phyloP scores from a whole-genome alignment of 2,888 invertebrate genomes.

The Platypus cylindrus region DNA sequence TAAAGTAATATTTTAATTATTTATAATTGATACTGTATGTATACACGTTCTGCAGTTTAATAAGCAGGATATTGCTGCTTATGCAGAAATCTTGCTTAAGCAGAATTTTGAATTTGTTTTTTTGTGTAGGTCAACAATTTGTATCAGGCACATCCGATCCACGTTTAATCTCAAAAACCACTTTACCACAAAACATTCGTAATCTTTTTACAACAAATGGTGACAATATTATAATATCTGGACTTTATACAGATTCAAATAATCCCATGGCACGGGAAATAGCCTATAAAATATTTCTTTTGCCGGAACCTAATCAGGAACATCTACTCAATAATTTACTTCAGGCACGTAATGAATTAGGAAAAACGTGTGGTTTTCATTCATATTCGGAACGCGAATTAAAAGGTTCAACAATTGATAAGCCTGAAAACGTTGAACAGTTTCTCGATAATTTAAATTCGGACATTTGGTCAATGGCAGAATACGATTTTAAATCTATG shows the following conservation, averaged over 20 bases:
- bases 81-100: too few species aligned
- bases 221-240: constrained; percentile 61
- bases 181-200: constrained; percentile 58
- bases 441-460: constrained; percentile 69
- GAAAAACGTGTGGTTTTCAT: constrained; percentile 76
- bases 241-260: constrained; percentile 71
- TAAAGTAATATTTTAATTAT: constrained; percentile 1
- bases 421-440: constrained; percentile 61
- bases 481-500: constrained; percentile 65
- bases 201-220: constrained; percentile 60
- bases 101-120: too few species aligned
- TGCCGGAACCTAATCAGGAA: constrained; percentile 68
- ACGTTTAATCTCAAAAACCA: constrained; percentile 48
- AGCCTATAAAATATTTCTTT: constrained; percentile 74
- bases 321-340: constrained; percentile 59
- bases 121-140: constrained; percentile 64
- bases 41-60: too few species aligned
- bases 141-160: constrained; percentile 64
- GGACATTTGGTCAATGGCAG: constrained; percentile 55
- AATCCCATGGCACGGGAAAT: constrained; percentile 72
- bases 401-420: constrained; percentile 75
- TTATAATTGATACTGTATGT: too few species aligned
- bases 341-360: constrained; percentile 63
- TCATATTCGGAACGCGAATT: constrained; percentile 84
- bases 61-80: too few species aligned